Conservation (phyloP, 2,113 vertebrate genomes). For the Engystomops pustulosus region DNA sequence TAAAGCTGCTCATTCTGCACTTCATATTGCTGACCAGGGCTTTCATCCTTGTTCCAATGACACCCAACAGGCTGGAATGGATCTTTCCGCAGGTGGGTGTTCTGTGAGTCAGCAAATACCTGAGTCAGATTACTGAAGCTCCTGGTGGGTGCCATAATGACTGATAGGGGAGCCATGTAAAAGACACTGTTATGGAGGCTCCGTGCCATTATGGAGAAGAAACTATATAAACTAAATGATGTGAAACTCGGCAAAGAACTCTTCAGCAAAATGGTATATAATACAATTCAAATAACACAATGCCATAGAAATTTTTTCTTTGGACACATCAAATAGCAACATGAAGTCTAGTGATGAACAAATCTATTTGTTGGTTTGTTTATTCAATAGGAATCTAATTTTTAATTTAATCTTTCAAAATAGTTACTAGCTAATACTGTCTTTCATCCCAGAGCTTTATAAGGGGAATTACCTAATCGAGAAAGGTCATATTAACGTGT, state of each 20-base stretch:
- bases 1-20: background rate
- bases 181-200: background rate
- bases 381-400: too few species aligned
- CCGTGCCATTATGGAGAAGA: background rate
- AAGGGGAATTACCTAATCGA: too few species aligned
- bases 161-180: background rate
- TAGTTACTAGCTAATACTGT: too few species aligned
- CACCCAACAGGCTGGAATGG: background rate
- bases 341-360: too few species aligned
- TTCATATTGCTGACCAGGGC: conserved; percentile 8
- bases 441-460: too few species aligned
- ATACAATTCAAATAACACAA: background rate
- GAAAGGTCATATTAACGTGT: too few species aligned
- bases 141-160: background rate
- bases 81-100: background rate
- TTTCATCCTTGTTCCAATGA: background rate
- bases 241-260: background rate
- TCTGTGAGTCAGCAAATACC: background rate
- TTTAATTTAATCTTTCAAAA: too few species aligned
- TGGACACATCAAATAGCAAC: background rate
- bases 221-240: background rate
- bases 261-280: background rate
- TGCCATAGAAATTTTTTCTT: background rate
- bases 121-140: background rate
- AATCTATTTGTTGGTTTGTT: too few species aligned